Evolutionary conservation across 2,113 vertebrate genomes (phyloP), one percentile per base, ranked within the genome.

Genomic region (Apteryx mantelli): DNA sequence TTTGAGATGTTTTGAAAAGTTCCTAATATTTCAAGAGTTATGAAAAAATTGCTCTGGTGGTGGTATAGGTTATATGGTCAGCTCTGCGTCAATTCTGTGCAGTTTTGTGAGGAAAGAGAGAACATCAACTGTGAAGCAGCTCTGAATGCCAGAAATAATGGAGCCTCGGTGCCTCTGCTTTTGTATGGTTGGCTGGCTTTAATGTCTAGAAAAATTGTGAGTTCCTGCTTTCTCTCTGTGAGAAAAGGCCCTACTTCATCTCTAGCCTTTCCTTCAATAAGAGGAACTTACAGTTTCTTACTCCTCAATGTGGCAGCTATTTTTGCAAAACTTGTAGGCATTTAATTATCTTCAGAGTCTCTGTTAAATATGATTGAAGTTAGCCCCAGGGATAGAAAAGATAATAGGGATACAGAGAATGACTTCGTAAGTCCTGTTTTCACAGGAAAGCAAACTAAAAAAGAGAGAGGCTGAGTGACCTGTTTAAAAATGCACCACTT

Each of bases 341-440:
- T 56, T 81, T 74, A 77, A 69, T 81, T 44, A 66, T 22, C 21
- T 58, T 75, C 58, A 73, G 69, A 4, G 13, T 48, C 44, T 58
- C 7, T 53, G 36, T 56, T 81, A 84, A 73, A 64, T 30, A 10
- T 53, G 25, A 44, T 22, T 53, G 22, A 53, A 85, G 40, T 3
- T 14, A 20, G 44, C 1, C 1, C 34, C 5, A 0, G 0, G 19
- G 7, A 9, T 66, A 83, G 82, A 69, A 24, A 64, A 81, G 16
- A 34, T 70, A 65, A 61, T 38, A 11, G 32, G 12, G 71, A n/a
- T 0, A 38, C 3, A 63, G 60, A 76, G 8, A 32, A 38, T 64
- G 13, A 46, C 60, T 82, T 76, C 5, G 58, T 34, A 76, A 53
- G 44, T 70, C 8, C 30, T 63, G 7, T 60, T 89, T 88, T 9